Base-by-base conservation (phyloP, 2,113 vertebrate species). In the Fregata magnificens region DNA sequence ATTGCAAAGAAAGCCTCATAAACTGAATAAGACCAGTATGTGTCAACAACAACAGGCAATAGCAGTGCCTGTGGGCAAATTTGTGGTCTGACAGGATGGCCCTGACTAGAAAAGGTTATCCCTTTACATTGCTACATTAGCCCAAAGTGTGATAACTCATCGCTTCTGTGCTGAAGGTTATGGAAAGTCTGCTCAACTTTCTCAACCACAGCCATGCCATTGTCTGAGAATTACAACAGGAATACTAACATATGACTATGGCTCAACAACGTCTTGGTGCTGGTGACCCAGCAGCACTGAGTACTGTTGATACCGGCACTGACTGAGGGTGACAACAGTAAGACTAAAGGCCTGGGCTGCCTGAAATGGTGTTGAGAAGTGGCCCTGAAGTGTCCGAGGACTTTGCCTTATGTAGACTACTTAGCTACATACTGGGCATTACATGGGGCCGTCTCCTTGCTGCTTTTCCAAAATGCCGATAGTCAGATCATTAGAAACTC, bases 311-410 rank as follows among this genome's bases (percentile, higher is more conserved):
- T 15, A 19, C 8, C 34, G 49, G 7, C 38, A 59, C 40, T 29
- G 20, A 11, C 32, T 47, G 70, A 52, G 24, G 22, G 31, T 42
- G 36, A 73, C 22, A 6, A 50, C 8, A 22, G 26, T 25, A 66
- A 73, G 26, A 47, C 49, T 53, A 28, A 58, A 63, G 34, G 36
- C 18, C 24, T 20, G 34, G 56, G 13, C 42, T 72, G 38, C 9
- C 66, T 55, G 32, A 86, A 80, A 61, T 69, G n/a, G 6, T 3
- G 1, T 29, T 72, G 42, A 13, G 16, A 0, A 0, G 32, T 22
- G 44, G 26, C 29, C 16, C 10, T 50, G n/a, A 73, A 47, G 31
- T 29, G 3, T 61, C 26, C 13, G 16, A 69, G 44, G 17, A 50
- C 18, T 88, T 63, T 36, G 19, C 47, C 25, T 80, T 63, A 21